A percentile compares a stretch with the other conserved stretches of the same genome.
These are phyloP conservation scores for Bathynomus jamesi DNA, from an alignment of 1,140 invertebrate species.

Conservation along the genomic window DNA sequence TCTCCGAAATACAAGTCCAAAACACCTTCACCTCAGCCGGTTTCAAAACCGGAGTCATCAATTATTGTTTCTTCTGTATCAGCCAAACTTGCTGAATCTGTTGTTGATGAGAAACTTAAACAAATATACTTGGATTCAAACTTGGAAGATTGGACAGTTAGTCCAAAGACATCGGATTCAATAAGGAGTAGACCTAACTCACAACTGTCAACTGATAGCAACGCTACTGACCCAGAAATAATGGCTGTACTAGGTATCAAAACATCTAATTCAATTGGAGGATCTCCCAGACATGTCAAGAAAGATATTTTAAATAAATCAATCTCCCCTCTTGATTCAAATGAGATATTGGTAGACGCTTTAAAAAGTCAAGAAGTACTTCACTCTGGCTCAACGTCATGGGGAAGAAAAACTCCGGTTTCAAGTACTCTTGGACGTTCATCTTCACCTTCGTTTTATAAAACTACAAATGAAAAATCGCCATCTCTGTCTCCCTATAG, in stretches of 20 bases:
- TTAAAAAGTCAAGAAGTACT: conserved; percentile 13
- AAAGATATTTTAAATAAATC: conserved; percentile 11
- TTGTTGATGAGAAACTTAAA: conserved; percentile 60
- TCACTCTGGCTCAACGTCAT: conserved; percentile 16
- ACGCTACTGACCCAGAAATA: conserved; percentile 50
- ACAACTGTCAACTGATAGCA: conserved; percentile 46
- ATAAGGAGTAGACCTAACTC: conserved; percentile 49
- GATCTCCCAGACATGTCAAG: conserved; percentile 21
- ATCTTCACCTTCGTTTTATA: conserved; percentile 25
- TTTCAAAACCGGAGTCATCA: not conserved
- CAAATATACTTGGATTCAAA: conserved; percentile 58
- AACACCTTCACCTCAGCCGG: conserved; percentile 10
- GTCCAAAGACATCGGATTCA: conserved; percentile 39
- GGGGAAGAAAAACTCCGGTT: conserved; percentile 24
- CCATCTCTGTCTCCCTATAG: conserved; percentile 15
- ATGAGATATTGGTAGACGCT: not conserved
- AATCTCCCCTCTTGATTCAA: conserved; percentile 9
- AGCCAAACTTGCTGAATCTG: conserved; percentile 43
- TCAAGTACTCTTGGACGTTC: conserved; percentile 14
- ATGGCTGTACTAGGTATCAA: conserved; percentile 46
- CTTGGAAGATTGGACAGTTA: conserved; percentile 58
- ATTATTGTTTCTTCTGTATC: not conserved
- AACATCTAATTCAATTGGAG: conserved; percentile 20
- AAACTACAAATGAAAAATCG: conserved; percentile 14
- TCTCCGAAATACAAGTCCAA: conserved; percentile 32